These are phyloP conservation scores for Podarcis muralis DNA, from an alignment of 2,113 vertebrate genomes.

Conservation along the genomic window DNA sequence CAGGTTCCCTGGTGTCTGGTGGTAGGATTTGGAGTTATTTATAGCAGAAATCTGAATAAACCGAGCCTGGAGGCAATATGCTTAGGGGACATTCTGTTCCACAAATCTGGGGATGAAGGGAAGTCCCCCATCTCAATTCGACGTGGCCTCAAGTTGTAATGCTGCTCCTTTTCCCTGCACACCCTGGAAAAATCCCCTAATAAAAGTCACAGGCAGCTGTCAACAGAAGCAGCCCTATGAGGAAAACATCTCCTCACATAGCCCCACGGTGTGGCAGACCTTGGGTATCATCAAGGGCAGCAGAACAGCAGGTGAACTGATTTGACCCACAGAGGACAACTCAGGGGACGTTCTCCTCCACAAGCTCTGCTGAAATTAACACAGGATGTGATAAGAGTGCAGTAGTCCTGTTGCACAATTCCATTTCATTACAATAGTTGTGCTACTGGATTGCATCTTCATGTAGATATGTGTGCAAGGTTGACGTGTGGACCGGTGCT, in stretches of 20 bases:
- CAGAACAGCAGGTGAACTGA: not conserved
- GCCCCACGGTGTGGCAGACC: not conserved
- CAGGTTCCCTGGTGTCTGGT: not conserved
- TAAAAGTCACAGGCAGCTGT: not conserved
- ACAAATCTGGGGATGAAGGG: not conserved
- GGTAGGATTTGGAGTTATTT: constrained; percentile 6
- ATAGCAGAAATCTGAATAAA: constrained; percentile 10
- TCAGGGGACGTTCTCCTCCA: not conserved
- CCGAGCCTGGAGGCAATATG: not conserved
- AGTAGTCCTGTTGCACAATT: not conserved
- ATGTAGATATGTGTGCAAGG: not conserved
- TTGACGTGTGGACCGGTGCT: not conserved
- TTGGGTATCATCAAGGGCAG: not conserved
- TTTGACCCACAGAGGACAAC: not conserved
- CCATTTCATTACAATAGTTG: not conserved
- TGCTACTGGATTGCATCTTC: not conserved
- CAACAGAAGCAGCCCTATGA: not conserved
- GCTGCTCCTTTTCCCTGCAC: not conserved
- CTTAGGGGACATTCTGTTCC: not conserved
- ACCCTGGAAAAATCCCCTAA: not conserved
- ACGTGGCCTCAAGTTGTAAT: not conserved
- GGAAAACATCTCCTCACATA: not conserved
- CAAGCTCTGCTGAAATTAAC: not conserved
- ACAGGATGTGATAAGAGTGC: too few species aligned
- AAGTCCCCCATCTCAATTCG: constrained; percentile 1